Evolutionary conservation across 2,888 invertebrate species (phyloP).

Genomic region (Yponomeuta malinellus): DNA sequence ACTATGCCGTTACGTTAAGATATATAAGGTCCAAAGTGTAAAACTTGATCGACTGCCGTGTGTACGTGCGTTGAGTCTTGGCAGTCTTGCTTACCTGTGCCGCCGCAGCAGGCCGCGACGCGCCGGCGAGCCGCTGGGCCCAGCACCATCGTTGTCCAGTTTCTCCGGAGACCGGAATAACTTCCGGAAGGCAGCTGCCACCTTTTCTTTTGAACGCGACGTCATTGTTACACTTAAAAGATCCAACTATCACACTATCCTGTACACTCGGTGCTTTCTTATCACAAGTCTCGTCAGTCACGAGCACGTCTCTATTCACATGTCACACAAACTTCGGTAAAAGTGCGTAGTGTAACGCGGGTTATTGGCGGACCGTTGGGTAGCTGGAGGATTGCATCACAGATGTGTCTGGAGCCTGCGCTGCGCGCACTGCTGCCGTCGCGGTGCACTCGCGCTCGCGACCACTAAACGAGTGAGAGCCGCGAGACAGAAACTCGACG

Average conservation of each 20-base stretch:
- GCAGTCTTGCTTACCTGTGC: constrained; percentile 48
- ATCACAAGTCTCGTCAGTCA: neutral
- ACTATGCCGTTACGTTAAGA: no score
- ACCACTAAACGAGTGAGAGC: constrained; percentile 48
- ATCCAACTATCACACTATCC: no score
- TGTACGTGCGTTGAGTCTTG: neutral
- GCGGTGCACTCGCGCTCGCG: constrained; percentile 32
- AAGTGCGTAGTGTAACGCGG: neutral
- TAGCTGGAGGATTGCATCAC: constrained; percentile 36
- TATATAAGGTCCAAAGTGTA: neutral
- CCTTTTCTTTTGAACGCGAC: constrained; percentile 87
- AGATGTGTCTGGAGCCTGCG: constrained; percentile 29
- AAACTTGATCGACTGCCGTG: neutral
- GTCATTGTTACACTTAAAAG: constrained; percentile 69
- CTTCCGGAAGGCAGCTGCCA: constrained; percentile 86
- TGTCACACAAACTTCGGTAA: constrained; percentile 6
- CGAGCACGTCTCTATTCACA: constrained; percentile 6
- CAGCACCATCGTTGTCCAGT: constrained; percentile 78
- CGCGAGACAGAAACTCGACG: constrained; percentile 61
- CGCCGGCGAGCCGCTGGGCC: constrained; percentile 78
- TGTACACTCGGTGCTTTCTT: neutral
- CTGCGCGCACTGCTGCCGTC: constrained; percentile 21
- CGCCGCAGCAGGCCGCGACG: constrained; percentile 69
- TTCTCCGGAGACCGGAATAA: constrained; percentile 85
- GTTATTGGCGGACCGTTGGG: constrained; percentile 21